Percentiles rank a stretch among this genome's conserved stretches.
Evolutionary conservation across 2,888 invertebrate species (phyloP).

Genomic region (Aphidoletes aphidimyza): DNA sequence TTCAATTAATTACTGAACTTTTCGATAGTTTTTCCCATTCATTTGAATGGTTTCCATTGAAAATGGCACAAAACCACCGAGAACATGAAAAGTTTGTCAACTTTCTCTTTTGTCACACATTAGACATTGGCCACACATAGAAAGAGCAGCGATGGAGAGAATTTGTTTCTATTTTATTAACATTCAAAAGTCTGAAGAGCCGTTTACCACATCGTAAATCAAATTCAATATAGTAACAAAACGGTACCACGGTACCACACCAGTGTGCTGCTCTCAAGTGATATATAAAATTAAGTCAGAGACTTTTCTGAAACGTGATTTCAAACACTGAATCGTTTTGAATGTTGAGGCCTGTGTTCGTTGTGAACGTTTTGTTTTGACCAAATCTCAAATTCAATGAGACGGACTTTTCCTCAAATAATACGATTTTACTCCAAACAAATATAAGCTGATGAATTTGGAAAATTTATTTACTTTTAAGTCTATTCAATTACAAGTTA

Average conservation of each 20-base stretch:
- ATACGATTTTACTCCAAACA: too few relatives aligned
- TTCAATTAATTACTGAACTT: slow-evolving; percentile 32
- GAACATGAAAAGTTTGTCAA: neutral
- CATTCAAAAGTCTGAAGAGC: too few relatives aligned
- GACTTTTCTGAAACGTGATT: neutral
- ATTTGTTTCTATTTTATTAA: too few relatives aligned
- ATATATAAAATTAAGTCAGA: slow-evolving; percentile 10
- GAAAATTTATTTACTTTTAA: neutral
- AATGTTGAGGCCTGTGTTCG: too few relatives aligned
- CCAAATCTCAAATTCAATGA: too few relatives aligned
- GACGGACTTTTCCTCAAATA: neutral
- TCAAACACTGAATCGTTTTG: slow-evolving; percentile 6
- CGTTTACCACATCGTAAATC: neutral
- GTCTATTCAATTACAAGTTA: too few relatives aligned
- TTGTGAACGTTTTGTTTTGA: neutral
- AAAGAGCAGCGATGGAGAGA: neutral
- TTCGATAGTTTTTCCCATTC: slow-evolving; percentile 8
- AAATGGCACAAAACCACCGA: neutral
- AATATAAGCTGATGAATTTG: neutral
- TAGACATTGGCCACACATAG: too few relatives aligned
- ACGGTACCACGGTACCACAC: neutral
- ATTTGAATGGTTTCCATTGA: neutral
- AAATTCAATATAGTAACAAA: neutral
- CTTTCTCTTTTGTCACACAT: slow-evolving; percentile 1
- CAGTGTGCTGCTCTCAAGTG: neutral